Evolutionary conservation across 2,888 invertebrate species (phyloP), one percentile per base, ranked within the genome.

Genomic region (Liopterus haemorrhoidalis): DNA sequence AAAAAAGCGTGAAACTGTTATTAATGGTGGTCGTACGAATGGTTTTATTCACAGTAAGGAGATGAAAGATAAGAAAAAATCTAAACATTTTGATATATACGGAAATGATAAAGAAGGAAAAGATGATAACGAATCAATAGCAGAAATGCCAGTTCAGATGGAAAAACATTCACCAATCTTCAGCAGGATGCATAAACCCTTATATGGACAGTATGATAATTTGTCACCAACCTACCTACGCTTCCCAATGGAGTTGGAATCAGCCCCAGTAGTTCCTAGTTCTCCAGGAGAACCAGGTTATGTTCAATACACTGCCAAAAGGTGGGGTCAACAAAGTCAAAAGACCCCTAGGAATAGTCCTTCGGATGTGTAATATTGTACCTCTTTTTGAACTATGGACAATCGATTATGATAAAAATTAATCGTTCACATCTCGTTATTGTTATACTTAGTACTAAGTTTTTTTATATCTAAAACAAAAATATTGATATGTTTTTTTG

Each of bases 201-300:
- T 65, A 41, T 65, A 64, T 50, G 66, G 64, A 37, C 63, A 61
- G 43, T 63, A 61, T 46, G 65, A 63, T 35, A 57, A 63, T 24
- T 54, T 75, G 65, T 70, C 75, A 36, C 75, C 77, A 5, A 56
- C 61, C 12, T 60, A 62, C 46, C 47, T 66, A 19, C 59, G 62
- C 53, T 66, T 64, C 25, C 68, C 61, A 8, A 60, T 71, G 62
- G 41, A 71, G 24, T 61, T 48, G 20, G 41, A 59, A 1, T 55
- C 64, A 1, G 70, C 69, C 20, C 72, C 70, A 0, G 62, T 73
- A 36, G 73, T 75, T 1, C 76, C 77, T 0, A 80, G 79, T n/a
- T 76, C 80, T 1, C 82, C 84, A 1, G 78, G 76, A 0, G 83
- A 84, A 62, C 83, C 82, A 1, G 84, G 84, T 2, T 85, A 77